Conservation (phyloP, 2,797 vertebrate genomes). For the Molothrus ater region DNA sequence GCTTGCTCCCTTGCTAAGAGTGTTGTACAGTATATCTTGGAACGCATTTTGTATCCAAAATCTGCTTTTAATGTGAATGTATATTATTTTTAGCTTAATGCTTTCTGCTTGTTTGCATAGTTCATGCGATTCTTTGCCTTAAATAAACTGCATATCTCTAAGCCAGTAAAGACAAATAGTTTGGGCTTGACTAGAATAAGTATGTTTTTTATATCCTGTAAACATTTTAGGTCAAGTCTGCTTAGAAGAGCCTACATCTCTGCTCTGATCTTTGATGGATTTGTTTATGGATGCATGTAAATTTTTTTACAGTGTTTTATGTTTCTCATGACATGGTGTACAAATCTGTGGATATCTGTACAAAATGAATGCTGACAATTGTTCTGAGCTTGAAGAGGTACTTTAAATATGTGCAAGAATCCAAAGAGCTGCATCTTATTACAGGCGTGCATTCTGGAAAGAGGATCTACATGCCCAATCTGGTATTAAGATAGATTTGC, state of each 20-base stretch:
- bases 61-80: constrained; percentile 2
- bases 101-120: neutral
- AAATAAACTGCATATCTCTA: neutral
- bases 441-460: neutral
- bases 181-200: neutral
- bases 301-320: neutral
- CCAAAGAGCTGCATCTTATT: neutral
- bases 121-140: constrained; percentile 3
- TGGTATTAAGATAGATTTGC: constrained; percentile 45
- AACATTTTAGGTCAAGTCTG: neutral
- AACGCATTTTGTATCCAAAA: neutral
- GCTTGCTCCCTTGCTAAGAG: neutral
- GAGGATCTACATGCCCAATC: neutral
- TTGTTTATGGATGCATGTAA: neutral
- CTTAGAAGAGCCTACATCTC: neutral
- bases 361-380: neutral
- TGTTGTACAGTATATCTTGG: neutral
- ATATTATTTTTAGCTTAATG: constrained; percentile 12
- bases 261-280: neutral
- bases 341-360: neutral
- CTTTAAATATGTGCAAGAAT: constrained; percentile 5
- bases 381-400: neutral
- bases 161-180: constrained; percentile 2
- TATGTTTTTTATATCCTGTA: neutral
- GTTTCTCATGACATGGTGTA: neutral